Percentiles rank a stretch among this genome's conserved stretches.
Evolutionary conservation across 2,113 vertebrate species (phyloP).

Genomic region (Fukomys damarensis): DNA sequence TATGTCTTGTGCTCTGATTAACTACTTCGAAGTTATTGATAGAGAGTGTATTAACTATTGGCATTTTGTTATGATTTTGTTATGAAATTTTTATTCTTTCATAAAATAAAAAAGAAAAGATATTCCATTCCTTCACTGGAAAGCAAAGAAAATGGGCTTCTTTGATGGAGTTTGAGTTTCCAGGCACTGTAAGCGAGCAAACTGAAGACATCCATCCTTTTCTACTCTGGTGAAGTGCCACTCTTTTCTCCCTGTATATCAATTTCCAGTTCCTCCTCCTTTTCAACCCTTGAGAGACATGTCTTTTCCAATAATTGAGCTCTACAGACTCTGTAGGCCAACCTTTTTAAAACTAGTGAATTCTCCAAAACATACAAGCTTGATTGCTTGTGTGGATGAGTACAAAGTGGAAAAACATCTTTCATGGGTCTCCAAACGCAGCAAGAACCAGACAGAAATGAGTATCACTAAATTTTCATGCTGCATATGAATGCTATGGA

Average conservation of each 20-base stretch:
- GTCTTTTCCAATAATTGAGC: not conserved
- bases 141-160: not conserved
- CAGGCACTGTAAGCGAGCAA: not conserved
- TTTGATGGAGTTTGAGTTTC: not conserved
- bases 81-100: not conserved
- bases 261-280: not conserved
- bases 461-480: slow-evolving; percentile 32
- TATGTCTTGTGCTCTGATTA: not conserved
- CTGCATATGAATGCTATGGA: not conserved
- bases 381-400: not conserved
- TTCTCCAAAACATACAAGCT: not conserved
- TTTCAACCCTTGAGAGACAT: not conserved
- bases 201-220: not conserved
- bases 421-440: not conserved
- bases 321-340: not conserved
- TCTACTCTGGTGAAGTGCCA: not conserved
- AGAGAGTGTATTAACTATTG: not conserved
- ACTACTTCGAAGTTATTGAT: not conserved
- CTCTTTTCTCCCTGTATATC: not conserved
- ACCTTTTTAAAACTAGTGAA: not conserved
- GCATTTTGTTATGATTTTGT: not conserved
- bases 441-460: not conserved
- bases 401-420: not conserved
- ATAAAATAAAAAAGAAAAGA: not conserved
- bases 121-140: not conserved